These are phyloP conservation scores for Drosophila neocordata DNA, from an alignment of 1,140 invertebrate genomes.

Conservation along the genomic window DNA sequence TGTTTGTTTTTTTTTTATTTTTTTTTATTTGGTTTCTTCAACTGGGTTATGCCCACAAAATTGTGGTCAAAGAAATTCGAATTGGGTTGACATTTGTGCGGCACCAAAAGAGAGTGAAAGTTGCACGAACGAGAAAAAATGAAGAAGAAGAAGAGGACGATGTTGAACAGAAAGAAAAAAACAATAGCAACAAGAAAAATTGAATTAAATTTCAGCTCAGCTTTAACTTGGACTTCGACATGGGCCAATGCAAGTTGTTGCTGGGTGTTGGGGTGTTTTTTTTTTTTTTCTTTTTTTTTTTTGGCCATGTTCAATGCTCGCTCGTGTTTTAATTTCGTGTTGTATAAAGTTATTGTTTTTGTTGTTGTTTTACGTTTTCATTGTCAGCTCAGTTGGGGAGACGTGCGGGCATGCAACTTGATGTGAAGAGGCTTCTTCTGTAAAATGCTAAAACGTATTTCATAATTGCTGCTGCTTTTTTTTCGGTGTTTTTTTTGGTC, in stretches of 20 bases:
- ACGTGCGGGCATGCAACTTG: conserved; percentile 75
- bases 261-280: conserved; percentile 28
- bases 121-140: conserved; percentile 58
- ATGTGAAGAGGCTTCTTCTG: conserved; percentile 43
- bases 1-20: not conserved
- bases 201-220: conserved; percentile 76
- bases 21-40: conserved; percentile 1
- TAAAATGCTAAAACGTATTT: conserved; percentile 75
- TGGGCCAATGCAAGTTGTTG: conserved; percentile 61
- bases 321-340: conserved; percentile 81
- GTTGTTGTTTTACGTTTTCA: conserved; percentile 43
- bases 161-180: not conserved
- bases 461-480: conserved; percentile 65
- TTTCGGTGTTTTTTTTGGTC: conserved; percentile 7
- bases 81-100: conserved; percentile 62
- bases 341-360: conserved; percentile 56
- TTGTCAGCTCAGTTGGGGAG: conserved; percentile 55
- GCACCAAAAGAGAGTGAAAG: conserved; percentile 77
- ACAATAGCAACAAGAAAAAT: conserved; percentile 30
- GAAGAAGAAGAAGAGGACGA: not conserved
- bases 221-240: conserved; percentile 69
- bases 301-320: conserved; percentile 62
- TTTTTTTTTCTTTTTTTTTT: too few species aligned
- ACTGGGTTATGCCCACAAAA: conserved; percentile 39
- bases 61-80: conserved; percentile 41